phyloP scores from a whole-genome alignment of 2,888 invertebrate genomes.

The Eupithecia centaureata region DNA sequence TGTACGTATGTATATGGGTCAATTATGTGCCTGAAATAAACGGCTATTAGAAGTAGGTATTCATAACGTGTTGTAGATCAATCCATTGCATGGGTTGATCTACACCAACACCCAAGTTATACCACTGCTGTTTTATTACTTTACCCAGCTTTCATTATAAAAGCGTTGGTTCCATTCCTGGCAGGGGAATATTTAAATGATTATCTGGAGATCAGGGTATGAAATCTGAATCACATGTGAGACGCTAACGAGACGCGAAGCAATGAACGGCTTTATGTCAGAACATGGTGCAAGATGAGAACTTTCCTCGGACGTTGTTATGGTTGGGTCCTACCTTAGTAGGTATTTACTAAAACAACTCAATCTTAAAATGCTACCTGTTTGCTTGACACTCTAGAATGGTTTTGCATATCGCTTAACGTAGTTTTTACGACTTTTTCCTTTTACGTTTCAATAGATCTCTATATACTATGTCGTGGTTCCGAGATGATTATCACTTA shows the following conservation, averaged over 20 bases:
- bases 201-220: constrained; percentile 41
- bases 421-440: too few relatives aligned
- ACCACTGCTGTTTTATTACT: not conserved
- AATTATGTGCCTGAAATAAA: too few relatives aligned
- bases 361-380: not conserved
- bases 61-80: too few relatives aligned
- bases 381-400: not conserved
- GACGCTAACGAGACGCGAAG: constrained; percentile 45
- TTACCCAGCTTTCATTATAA: constrained; percentile 13
- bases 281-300: constrained; percentile 25
- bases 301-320: not conserved
- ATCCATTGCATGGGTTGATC: too few relatives aligned
- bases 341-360: not conserved
- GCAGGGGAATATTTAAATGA: constrained; percentile 42
- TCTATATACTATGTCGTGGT: too few relatives aligned
- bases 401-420: too few relatives aligned
- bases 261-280: constrained; percentile 42
- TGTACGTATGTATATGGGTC: too few relatives aligned
- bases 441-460: too few relatives aligned
- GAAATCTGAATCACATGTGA: constrained; percentile 42
- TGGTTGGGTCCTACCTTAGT: not conserved
- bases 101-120: not conserved
- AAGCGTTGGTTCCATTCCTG: constrained; percentile 25
- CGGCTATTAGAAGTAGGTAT: too few relatives aligned
- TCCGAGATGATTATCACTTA: too few relatives aligned